These are phyloP conservation scores for Oscheius onirici DNA, from an alignment of 2,888 invertebrate genomes.

Conservation along the genomic window DNA sequence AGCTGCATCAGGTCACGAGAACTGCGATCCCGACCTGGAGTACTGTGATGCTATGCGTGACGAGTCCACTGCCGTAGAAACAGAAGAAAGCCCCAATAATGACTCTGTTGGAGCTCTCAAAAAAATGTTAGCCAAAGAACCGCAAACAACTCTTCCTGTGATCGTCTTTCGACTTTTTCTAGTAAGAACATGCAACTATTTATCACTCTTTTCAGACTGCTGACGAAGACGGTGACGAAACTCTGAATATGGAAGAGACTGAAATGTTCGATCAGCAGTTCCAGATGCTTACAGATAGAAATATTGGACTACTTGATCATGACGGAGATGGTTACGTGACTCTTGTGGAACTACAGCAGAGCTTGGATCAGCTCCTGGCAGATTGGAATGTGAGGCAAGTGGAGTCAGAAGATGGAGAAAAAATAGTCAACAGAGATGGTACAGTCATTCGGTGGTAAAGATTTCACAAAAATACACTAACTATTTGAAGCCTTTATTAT, in stretches of 20 bases:
- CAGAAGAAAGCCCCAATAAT: not conserved
- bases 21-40: too few species aligned
- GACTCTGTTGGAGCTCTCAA: not conserved
- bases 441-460: conserved; percentile 12
- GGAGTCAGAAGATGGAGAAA: not conserved
- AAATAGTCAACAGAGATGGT: conserved; percentile 3
- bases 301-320: not conserved
- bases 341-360: not conserved
- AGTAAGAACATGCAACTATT: too few species aligned
- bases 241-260: conserved; percentile 1
- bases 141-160: not conserved
- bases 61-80: too few species aligned
- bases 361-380: not conserved
- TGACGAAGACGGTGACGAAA: not conserved
- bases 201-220: not conserved
- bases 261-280: not conserved
- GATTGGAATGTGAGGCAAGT: not conserved
- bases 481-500: too few species aligned
- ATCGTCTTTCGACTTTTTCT: not conserved
- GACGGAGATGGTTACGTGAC: conserved; percentile 13
- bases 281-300: not conserved
- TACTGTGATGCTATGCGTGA: too few species aligned
- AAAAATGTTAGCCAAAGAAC: not conserved
- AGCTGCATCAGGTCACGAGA: too few species aligned
- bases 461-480: not conserved